These are phyloP conservation scores for Aurelia sp. DNA, from an alignment of 30 jellyfish, hydroid and myxozoan species.

Conservation along the genomic window DNA sequence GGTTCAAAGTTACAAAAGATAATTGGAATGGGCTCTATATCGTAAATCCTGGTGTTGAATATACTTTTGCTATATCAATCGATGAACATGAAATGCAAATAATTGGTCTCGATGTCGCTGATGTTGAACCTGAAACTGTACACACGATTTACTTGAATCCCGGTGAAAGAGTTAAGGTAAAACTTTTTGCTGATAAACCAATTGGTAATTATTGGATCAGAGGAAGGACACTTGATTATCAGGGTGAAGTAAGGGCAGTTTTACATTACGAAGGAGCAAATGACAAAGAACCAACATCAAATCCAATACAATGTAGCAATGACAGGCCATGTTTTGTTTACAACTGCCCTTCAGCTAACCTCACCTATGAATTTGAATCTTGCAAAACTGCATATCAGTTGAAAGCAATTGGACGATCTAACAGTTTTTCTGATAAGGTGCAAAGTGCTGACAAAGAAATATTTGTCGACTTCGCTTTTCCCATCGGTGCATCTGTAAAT, in stretches of 20 bases:
- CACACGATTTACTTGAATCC: slow-evolving; percentile 77
- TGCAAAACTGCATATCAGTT: slow-evolving; percentile 55
- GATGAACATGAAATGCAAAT: slow-evolving; percentile 67
- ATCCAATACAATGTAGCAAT: slow-evolving; percentile 45
- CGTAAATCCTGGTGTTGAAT: slow-evolving; percentile 72
- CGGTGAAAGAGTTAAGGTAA: slow-evolving; percentile 79
- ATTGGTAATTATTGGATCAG: slow-evolving; percentile 82
- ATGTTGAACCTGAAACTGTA: slow-evolving; percentile 67
- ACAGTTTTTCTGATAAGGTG: slow-evolving; percentile 55
- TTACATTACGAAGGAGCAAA: slow-evolving; percentile 88
- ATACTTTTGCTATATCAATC: slow-evolving; percentile 73
- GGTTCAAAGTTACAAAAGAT: slow-evolving; percentile 61
- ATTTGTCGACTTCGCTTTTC: slow-evolving; percentile 86
- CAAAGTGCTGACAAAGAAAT: slow-evolving; percentile 61
- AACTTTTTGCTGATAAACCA: slow-evolving; percentile 46
- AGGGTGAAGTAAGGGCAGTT: slow-evolving; percentile 74
- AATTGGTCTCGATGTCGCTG: slow-evolving; percentile 62
- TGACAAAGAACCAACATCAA: slow-evolving; percentile 65
- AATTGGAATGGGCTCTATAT: slow-evolving; percentile 65
- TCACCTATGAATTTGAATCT: slow-evolving; percentile 43
- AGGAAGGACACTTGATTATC: slow-evolving; percentile 69
- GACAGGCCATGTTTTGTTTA: slow-evolving; percentile 58
- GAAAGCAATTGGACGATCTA: slow-evolving; percentile 40
- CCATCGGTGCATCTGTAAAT: slow-evolving; percentile 84
- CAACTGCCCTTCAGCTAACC: slow-evolving; percentile 77